A percentile compares a stretch with the other conserved stretches of the same genome.
phyloP scores from a whole-genome alignment of 2,797 vertebrate species.

The Rhodeus uyekii region DNA sequence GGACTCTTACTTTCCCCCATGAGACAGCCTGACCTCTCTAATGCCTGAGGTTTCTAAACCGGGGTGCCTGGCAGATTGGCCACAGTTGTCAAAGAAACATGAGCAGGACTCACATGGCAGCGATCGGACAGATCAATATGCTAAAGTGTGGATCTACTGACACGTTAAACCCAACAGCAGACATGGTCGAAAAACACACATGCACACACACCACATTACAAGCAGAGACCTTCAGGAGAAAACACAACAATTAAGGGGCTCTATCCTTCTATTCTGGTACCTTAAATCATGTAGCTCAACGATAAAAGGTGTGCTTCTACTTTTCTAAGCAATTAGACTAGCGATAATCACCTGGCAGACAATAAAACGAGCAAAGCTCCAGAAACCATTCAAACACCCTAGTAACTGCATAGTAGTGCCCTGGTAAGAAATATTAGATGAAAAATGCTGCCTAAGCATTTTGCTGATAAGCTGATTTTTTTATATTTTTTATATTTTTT shows the following conservation, averaged over 20 bases:
- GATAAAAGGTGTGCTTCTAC: background rate
- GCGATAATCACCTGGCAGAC: background rate
- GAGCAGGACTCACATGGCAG: constrained; percentile 78
- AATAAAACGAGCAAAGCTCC: background rate
- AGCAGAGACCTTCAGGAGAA: constrained; percentile 8
- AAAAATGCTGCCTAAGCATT: too few species aligned
- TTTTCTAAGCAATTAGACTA: background rate
- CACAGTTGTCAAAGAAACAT: constrained; percentile 78
- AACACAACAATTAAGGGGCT: constrained; percentile 13
- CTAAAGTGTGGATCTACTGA: constrained; percentile 78
- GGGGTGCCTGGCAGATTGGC: constrained; percentile 61
- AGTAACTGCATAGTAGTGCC: background rate
- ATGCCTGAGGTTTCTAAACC: constrained; percentile 58
- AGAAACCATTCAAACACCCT: background rate
- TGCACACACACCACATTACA: constrained; percentile 18
- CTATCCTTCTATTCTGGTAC: background rate
- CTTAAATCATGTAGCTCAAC: background rate
- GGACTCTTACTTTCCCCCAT: constrained; percentile 46
- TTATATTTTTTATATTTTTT: too few species aligned
- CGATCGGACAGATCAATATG: constrained; percentile 77
- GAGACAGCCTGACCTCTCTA: constrained; percentile 56
- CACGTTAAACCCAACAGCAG: constrained; percentile 62
- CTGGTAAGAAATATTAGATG: too few species aligned
- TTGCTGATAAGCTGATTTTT: too few species aligned
- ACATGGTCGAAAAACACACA: constrained; percentile 43